Base-by-base conservation (phyloP, 2,888 invertebrate genomes). In the Callinectes sapidus region DNA sequence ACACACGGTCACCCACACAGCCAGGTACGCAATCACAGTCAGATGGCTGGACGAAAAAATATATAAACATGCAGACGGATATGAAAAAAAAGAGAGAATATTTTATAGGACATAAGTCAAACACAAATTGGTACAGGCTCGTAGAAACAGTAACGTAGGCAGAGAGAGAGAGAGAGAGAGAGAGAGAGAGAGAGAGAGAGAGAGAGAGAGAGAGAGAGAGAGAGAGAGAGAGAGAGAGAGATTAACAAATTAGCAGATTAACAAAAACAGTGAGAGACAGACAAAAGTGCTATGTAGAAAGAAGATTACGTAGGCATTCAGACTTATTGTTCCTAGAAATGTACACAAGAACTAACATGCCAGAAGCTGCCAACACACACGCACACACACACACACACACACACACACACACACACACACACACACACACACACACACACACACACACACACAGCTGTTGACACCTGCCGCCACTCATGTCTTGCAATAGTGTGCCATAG, bases 381-480 rank as follows among this genome's bases (percentile, higher is more conserved):
- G 23, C 61, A 61, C 61, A 61, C 18, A 61, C 61, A 61, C 61
- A 18, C 61, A 61, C 61, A 61, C 61, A 18, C 61, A 61, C 61
- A 61, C 61, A 18, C 61, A 61, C 61, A 61, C 61, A 18, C 61
- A 71, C 71, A 71, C 71, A 28, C 71, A 71, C 71, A 71, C 71
- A 28, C 71, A 71, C 71, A 71, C 71, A 28, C 71, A 71, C 71
- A 71, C 71, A 71, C 71, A 71, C 71, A 71, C 71, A 71, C 71
- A 71, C 71, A 71, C 71, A 71, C 71, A 81, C 81, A 81, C 81
- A 81, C 71, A 71, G 10, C 71, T 28, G 71, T 71, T 71, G 71
- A 71, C 71, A 71, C 71, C 71, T 71, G 71, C 13, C 71, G 10
- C 28, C 71, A n/a, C 6, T 28, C n/a, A 28, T 28, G 71, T 10